These are phyloP conservation scores for Varanus komodoensis DNA, from an alignment of 2,113 vertebrate species.

Conservation along the genomic window DNA sequence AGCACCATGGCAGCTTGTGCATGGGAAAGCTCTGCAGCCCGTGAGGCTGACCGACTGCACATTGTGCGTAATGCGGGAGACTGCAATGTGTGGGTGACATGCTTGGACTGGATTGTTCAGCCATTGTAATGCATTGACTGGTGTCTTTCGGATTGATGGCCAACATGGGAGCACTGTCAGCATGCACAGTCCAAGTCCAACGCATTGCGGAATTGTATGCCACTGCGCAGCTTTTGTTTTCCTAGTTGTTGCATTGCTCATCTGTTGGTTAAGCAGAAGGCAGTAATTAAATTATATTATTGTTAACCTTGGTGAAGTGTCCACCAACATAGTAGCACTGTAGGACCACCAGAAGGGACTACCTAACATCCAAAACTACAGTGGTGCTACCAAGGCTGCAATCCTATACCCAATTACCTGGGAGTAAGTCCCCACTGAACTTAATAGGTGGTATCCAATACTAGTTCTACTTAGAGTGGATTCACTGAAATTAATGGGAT, in stretches of 20 bases:
- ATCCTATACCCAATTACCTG: no score
- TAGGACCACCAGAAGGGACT: no score
- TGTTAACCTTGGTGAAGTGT: neutral
- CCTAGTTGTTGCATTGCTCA: neutral
- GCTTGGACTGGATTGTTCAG: neutral
- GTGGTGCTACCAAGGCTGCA: neutral
- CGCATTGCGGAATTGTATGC: no score
- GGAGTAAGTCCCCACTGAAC: no score
- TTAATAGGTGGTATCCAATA: no score
- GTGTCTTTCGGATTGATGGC: neutral
- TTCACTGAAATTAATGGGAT: no score
- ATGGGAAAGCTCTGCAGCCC: neutral
- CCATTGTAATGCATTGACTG: neutral
- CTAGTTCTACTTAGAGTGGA: no score
- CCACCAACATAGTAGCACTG: neutral
- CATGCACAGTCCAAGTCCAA: no score
- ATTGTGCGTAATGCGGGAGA: neutral
- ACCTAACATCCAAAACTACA: neutral
- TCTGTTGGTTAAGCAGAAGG: neutral
- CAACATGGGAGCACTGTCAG: neutral
- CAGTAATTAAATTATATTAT: neutral
- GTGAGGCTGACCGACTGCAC: neutral
- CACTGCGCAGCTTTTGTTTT: neutral
- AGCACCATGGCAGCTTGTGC: neutral
- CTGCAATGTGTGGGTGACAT: neutral